Conservation (phyloP, 2,888 invertebrate species). For the Ischnura elegans region DNA sequence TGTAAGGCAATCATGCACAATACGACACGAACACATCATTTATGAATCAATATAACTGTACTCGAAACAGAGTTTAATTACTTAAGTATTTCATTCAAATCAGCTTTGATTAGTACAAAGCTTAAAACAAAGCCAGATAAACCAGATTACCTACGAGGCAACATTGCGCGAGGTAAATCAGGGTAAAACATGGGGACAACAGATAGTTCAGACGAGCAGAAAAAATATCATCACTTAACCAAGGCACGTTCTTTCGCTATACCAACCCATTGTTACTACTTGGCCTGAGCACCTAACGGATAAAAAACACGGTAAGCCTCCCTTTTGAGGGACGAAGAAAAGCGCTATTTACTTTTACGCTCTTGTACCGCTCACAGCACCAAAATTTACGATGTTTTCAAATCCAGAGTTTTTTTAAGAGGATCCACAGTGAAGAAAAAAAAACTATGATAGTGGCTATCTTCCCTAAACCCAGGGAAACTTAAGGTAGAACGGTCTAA, state of each 20-base stretch:
- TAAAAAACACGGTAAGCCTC: not conserved
- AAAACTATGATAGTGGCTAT: not conserved
- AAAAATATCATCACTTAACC: not conserved
- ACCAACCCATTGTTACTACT: not conserved
- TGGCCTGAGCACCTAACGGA: not conserved
- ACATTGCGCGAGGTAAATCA: no score
- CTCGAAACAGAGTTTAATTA: no score
- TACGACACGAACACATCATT: no score
- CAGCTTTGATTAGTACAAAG: no score
- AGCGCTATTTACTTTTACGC: not conserved
- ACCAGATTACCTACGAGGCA: no score
- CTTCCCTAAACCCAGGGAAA: not conserved
- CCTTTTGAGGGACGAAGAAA: not conserved
- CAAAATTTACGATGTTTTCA: not conserved
- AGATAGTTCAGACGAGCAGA: not conserved
- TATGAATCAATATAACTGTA: no score
- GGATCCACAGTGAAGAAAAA: not conserved
- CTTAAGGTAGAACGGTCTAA: no score
- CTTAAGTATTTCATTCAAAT: no score
- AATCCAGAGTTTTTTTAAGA: not conserved
- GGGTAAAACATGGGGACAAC: no score
- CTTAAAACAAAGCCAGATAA: no score
- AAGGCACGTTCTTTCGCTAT: not conserved
- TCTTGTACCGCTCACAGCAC: not conserved
- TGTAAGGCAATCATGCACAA: no score